Conservation (phyloP, 2,797 vertebrate genomes). For the Kryptolebias ocellatus region DNA sequence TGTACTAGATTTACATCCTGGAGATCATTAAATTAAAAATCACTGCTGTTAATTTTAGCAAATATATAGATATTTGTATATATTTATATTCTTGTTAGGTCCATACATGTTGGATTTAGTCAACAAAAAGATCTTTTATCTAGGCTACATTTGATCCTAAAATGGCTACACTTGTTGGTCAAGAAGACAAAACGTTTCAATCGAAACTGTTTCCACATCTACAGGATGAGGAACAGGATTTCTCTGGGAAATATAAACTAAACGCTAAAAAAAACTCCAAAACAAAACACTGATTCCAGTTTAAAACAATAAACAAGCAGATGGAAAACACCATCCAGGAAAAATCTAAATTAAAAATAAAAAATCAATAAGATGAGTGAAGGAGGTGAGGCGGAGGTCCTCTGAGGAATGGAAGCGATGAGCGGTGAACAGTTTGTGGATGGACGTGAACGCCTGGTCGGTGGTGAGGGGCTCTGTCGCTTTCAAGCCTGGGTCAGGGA, state of each 20-base stretch:
- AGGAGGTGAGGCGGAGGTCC: slow-evolving; percentile 52
- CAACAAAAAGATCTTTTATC: slow-evolving; percentile 29
- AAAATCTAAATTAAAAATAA: slow-evolving; percentile 43
- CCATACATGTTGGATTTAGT: slow-evolving; percentile 47
- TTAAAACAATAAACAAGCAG: slow-evolving; percentile 51
- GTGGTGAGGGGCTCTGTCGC: slow-evolving; percentile 45
- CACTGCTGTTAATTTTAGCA: slow-evolving; percentile 38
- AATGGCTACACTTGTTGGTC: slow-evolving; percentile 49
- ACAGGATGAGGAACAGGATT: slow-evolving; percentile 31
- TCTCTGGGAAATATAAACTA: slow-evolving; percentile 39
- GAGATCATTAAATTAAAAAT: slow-evolving; percentile 64
- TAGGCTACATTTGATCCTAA: slow-evolving; percentile 54
- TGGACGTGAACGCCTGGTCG: slow-evolving; percentile 72
- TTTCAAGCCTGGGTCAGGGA: slow-evolving; percentile 61
- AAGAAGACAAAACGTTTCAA: slow-evolving; percentile 37
- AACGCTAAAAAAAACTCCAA: slow-evolving; percentile 21
- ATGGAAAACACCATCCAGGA: slow-evolving; percentile 31
- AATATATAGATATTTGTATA: slow-evolving; percentile 2
- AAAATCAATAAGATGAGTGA: slow-evolving; percentile 34
- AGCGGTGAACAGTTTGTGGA: slow-evolving; percentile 53
- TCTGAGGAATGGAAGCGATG: slow-evolving; percentile 64
- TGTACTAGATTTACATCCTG: slow-evolving; percentile 69
- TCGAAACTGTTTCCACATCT: slow-evolving; percentile 28
- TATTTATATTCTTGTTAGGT: slow-evolving; percentile 35
- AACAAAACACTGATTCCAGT: slow-evolving; percentile 69